phyloP scores from a whole-genome alignment of 2,113 vertebrate species.

The Thalassoma bifasciatum region DNA sequence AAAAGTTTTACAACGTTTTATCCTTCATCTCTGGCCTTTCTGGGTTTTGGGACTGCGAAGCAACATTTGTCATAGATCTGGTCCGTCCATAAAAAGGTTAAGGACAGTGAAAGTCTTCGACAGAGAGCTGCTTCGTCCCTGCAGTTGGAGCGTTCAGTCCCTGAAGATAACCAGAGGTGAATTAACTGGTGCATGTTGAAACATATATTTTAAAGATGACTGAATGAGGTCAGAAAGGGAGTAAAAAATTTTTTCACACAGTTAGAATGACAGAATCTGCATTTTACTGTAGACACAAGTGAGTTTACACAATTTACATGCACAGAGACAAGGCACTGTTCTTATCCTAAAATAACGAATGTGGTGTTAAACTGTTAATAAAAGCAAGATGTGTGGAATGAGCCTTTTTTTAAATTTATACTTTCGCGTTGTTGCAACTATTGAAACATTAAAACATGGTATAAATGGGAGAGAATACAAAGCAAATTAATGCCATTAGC shows the following conservation, averaged over 20 bases:
- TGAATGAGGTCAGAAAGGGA: neutral
- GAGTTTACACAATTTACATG: neutral
- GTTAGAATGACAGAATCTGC: neutral
- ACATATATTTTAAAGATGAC: neutral
- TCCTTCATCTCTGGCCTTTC: neutral
- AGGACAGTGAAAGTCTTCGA: neutral
- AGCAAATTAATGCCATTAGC: too few relatives aligned
- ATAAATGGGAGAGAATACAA: too few relatives aligned
- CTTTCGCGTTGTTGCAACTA: too few relatives aligned
- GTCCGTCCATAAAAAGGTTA: neutral
- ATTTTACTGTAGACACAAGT: neutral
- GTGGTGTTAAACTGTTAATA: too few relatives aligned
- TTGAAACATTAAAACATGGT: too few relatives aligned
- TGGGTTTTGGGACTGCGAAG: neutral
- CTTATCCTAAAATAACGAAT: too few relatives aligned
- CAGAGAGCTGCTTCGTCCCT: neutral
- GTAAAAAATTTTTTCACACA: neutral
- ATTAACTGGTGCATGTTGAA: conserved; percentile 1
- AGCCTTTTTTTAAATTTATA: too few relatives aligned
- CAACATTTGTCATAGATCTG: neutral
- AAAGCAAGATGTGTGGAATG: too few relatives aligned
- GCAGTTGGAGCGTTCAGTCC: neutral
- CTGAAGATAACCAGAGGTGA: conserved; percentile 9
- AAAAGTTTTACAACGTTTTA: neutral
- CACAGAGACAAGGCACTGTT: too few relatives aligned